Percentiles rank a stretch among this genome's conserved stretches.
Conservation (phyloP, 2,113 vertebrate species). For the Psittacula cyanocephala region DNA sequence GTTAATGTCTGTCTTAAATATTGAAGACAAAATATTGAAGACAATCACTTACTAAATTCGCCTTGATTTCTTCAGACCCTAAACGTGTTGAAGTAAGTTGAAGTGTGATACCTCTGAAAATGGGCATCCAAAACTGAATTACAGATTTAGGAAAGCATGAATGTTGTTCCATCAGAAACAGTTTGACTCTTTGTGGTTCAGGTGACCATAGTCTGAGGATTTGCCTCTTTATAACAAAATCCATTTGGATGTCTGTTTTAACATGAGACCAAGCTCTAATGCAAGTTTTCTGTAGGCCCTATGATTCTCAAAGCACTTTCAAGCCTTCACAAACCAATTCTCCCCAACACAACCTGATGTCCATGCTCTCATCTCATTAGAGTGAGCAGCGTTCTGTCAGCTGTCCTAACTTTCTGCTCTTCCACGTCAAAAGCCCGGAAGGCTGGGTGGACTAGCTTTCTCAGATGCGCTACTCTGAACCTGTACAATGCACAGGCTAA, state of each 20-base stretch:
- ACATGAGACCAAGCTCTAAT: not conserved
- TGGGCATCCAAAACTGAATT: not conserved
- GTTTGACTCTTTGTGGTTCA: not conserved
- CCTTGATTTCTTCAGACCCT: not conserved
- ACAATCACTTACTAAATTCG: not conserved
- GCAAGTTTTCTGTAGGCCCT: not conserved
- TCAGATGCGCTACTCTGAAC: not conserved
- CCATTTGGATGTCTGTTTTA: not conserved
- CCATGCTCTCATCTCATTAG: accelerated
- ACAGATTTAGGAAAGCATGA: not conserved
- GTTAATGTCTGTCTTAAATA: not conserved
- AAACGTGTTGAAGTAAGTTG: not conserved
- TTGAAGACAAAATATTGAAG: not conserved
- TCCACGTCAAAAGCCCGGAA: not conserved
- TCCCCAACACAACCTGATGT: not conserved
- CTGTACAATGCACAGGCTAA: not conserved
- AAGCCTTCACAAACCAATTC: not conserved
- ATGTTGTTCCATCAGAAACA: not conserved
- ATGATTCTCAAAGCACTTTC: not conserved
- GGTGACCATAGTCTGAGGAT: not conserved
- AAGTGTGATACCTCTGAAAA: not conserved
- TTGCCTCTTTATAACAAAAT: not conserved
- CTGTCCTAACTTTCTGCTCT: not conserved
- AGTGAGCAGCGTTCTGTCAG: accelerated
- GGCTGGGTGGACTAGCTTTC: not conserved